Base-by-base conservation (phyloP, 2,797 vertebrate species). In the Coendou prehensilis region DNA sequence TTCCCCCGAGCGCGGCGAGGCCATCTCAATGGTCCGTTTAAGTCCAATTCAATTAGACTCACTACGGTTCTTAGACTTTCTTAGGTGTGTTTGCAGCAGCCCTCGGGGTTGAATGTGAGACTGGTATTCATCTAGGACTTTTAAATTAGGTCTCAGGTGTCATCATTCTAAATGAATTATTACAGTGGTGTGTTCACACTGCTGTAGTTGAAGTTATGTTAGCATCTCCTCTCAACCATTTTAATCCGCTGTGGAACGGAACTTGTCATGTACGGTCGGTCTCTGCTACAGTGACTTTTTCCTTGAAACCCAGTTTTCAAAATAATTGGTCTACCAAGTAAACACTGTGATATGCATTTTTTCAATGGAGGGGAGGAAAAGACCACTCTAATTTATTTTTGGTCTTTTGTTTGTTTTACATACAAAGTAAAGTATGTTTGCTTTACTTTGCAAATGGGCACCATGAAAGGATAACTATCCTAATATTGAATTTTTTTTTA, bases 141-240 rank as follows among this genome's bases (percentile, higher is more conserved):
- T 99, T 98, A 99, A 99, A 99, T 99, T 98, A 99, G 98, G 98
- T 99, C 98, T 99, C 98, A 98, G 98, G 98, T 99, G 98, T 99
- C 98, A 99, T 98, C 98, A 98, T 98, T 99, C 98, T 98, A 98
- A 99, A 99, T 99, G 98, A 99, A 98, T 99, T 98, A 99, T 98
- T 99, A 98, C 98, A 98, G 98, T 98, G 97, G 97, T 98, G 98
- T 98, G 98, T 98, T 98, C 98, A 97, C 98, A 98, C 98, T 98
- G 98, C 98, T 98, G 97, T 98, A 98, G 98, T 98, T 98, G 98
- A 98, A 98, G 98, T 98, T 98, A 97, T 98, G 98, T 98, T 98
- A 98, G 98, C 97, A 97, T 98, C 98, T 98, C 98, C 96, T 97
- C 98, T 97, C 98, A 97, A 98, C 98, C 98, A 98, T 98, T 98